phyloP scores from a whole-genome alignment of 2,797 vertebrate species.

The Heterohyrax brucei region DNA sequence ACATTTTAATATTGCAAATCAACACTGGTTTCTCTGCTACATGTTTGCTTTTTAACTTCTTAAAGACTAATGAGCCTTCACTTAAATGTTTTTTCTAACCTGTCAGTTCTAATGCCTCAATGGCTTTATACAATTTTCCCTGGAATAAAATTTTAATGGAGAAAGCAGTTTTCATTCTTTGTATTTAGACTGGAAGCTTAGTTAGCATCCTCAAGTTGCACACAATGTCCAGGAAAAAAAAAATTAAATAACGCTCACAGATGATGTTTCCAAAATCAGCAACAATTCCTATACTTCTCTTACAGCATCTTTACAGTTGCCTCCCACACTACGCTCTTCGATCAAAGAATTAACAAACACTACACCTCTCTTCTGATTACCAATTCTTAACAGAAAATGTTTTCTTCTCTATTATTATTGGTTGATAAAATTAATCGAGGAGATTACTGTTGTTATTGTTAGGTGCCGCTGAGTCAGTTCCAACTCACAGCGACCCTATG shows the following conservation, averaged over 20 bases:
- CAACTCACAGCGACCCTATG: too few species aligned
- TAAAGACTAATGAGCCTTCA: slow-evolving; percentile 90
- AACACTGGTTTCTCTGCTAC: slow-evolving; percentile 73
- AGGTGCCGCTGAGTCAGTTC: too few species aligned
- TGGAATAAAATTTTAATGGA: slow-evolving; percentile 80
- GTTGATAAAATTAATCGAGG: slow-evolving; percentile 58
- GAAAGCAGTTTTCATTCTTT: slow-evolving; percentile 65
- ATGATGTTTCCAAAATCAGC: slow-evolving; percentile 71
- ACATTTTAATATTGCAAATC: slow-evolving; percentile 83
- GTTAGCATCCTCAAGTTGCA: slow-evolving; percentile 53
- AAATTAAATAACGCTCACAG: slow-evolving; percentile 53
- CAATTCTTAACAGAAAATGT: slow-evolving; percentile 51
- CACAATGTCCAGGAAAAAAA: slow-evolving; percentile 47
- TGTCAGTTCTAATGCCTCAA: slow-evolving; percentile 84
- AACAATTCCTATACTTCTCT: slow-evolving; percentile 61
- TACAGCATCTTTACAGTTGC: slow-evolving; percentile 55
- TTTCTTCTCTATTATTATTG: slow-evolving; percentile 64
- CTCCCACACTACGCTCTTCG: slow-evolving; percentile 3
- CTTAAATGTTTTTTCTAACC: slow-evolving; percentile 85
- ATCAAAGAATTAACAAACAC: slow-evolving; percentile 46
- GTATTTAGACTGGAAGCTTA: slow-evolving; percentile 13
- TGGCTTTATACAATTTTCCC: slow-evolving; percentile 80
- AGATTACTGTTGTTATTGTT: not conserved
- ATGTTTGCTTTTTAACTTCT: slow-evolving; percentile 87
- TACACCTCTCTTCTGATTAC: slow-evolving; percentile 28